phyloP scores from a whole-genome alignment of 2,797 vertebrate species.

The Bradypus variegatus region DNA sequence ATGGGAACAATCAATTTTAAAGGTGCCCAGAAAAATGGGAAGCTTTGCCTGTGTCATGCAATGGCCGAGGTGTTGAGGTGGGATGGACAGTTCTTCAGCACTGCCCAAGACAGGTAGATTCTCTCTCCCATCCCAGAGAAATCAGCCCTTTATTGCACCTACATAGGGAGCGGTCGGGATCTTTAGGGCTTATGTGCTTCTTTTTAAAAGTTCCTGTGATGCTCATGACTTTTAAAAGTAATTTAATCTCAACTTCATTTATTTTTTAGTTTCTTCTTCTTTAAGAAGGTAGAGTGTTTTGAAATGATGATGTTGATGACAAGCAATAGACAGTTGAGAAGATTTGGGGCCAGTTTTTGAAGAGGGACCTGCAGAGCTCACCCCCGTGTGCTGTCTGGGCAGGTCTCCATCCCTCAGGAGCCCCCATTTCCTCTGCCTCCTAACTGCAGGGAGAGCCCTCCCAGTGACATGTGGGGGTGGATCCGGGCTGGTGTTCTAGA shows the following conservation, averaged over 20 bases:
- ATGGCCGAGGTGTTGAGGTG: neutral
- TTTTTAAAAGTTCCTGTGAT: neutral
- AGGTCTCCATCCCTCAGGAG: neutral
- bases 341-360: neutral
- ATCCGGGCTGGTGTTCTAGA: conserved; percentile 47
- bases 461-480: neutral
- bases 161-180: neutral
- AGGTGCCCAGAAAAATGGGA: neutral
- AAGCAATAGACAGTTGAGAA: rapidly evolving
- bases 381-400: neutral
- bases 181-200: neutral
- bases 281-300: neutral
- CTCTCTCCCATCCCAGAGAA: neutral
- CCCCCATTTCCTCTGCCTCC: neutral
- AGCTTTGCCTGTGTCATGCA: neutral
- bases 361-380: rapidly evolving
- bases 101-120: neutral
- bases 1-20: too few relatives aligned
- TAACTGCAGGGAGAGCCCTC: neutral
- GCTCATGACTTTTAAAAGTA: neutral
- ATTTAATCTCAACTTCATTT: neutral
- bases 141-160: too few relatives aligned
- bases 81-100: too few relatives aligned
- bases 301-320: neutral
- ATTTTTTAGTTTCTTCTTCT: neutral